Evolutionary conservation across 2,797 vertebrate genomes (phyloP), one percentile per base, ranked within the genome.

Genomic region (Smutsia gigantea): DNA sequence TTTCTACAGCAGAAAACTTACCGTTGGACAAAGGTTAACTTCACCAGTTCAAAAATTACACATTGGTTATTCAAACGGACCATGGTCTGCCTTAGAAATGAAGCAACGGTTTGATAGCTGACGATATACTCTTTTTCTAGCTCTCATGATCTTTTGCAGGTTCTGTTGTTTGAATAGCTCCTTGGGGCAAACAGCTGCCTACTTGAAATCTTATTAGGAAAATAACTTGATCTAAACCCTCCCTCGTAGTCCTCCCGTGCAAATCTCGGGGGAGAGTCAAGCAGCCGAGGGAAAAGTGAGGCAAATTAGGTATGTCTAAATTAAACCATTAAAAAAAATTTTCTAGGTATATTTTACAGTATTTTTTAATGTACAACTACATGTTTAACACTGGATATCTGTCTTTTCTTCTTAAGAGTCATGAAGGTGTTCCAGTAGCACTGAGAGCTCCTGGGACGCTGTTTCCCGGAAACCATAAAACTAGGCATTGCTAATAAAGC

Each of bases 171-270:
- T 85, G 72, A 96, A 90, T 61, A 95, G 57, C 59, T 98, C 96
- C 94, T 97, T 93, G 59, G 90, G 94, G 94, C 86, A 98, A 98
- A 98, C 89, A 98, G 97, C 96, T 98, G 97, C 78, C 64, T 94
- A 34, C 87, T 88, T 93, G 64, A 97, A 91, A 83, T 39, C 64
- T 94, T 96, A 94, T 97, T 98, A 96, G 87, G 79, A 97, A 97
- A 98, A 97, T 97, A 97, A 92, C 81, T 96, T 96, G 79, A 96
- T 98, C 97, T 98, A 66, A 98, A 96, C 98, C 94, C 98, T 95
- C 63, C 82, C 14, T 97, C 91, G 46, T 81, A 96, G 17, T 2
- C 57, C 64, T n/a, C 10, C n/a, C 81, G 95, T 97, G 92, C 97
- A 29, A 11, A 97, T 95, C 91, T 74, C 93, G 39, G 10, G 82